Conservation (phyloP, 2,888 invertebrate species). For the Pachycephus smyrnensis region DNA sequence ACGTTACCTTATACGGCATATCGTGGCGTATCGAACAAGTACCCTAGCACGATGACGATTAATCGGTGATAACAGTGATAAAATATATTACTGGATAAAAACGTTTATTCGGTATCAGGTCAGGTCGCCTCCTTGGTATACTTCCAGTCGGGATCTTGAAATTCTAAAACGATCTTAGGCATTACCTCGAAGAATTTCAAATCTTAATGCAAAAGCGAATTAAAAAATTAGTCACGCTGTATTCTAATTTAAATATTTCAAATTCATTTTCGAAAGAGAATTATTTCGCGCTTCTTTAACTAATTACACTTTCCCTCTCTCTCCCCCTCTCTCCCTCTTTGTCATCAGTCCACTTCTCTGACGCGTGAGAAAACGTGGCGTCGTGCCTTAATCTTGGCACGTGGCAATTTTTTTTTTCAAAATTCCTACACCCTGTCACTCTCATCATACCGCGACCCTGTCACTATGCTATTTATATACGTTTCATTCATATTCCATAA, state of each 20-base stretch:
- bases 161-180: not conserved
- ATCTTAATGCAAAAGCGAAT: not conserved
- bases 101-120: not conserved
- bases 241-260: too few relatives aligned
- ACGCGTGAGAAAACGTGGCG: not conserved
- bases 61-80: not conserved
- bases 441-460: not conserved
- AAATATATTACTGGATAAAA: not conserved
- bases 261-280: not conserved
- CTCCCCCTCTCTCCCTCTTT: not conserved
- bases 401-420: not conserved
- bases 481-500: not conserved
- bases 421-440: not conserved
- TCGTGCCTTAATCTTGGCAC: not conserved
- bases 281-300: not conserved
- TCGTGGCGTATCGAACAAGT: not conserved
- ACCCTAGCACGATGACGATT: not conserved
- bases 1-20: conserved; percentile 14
- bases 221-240: too few relatives aligned
- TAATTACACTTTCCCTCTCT: not conserved
- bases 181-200: not conserved
- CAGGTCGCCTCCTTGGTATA: not conserved
- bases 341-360: not conserved
- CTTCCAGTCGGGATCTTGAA: not conserved
- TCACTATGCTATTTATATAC: not conserved